These are phyloP conservation scores for Lithophane semibrunnea DNA, from an alignment of 2,888 invertebrate genomes.

Conservation along the genomic window DNA sequence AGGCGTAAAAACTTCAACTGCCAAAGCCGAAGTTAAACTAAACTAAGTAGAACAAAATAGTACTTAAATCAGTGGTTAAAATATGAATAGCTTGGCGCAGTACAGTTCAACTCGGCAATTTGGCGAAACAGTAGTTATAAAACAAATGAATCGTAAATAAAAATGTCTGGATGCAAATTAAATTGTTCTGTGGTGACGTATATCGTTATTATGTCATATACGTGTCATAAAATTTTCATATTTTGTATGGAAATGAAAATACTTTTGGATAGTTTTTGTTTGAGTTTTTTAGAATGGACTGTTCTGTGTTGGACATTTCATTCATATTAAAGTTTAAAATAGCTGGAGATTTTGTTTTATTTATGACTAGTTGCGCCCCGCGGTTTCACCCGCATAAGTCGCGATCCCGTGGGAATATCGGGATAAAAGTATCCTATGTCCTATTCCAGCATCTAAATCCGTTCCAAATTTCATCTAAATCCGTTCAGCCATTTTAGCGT, in stretches of 20 bases:
- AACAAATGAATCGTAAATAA: conserved; percentile 67
- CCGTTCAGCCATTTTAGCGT: no score
- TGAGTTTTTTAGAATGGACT: conserved; percentile 13
- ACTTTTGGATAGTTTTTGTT: conserved; percentile 9
- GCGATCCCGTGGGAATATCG: no score
- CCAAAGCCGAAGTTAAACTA: conserved; percentile 8
- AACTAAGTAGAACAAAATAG: conserved; percentile 25
- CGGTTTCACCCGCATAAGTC: no score
- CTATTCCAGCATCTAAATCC: no score
- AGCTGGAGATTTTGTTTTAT: not conserved
- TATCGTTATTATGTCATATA: conserved; percentile 48
- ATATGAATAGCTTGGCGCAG: conserved; percentile 48
- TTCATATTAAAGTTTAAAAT: not conserved
- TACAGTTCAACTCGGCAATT: conserved; percentile 47
- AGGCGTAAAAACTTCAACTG: not conserved
- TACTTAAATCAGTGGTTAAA: conserved; percentile 35
- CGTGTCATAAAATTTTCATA: conserved; percentile 42
- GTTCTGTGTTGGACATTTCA: not conserved
- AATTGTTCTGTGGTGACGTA: conserved; percentile 61
- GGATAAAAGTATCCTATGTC: no score
- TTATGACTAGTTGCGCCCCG: no score
- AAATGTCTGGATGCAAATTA: conserved; percentile 70
- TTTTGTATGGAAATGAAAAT: conserved; percentile 34
- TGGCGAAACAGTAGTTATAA: conserved; percentile 59
- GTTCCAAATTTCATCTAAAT: no score